Evolutionary conservation across 2,113 vertebrate genomes (phyloP), one percentile per base, ranked within the genome.

Genomic region (Corvus hawaiiensis): DNA sequence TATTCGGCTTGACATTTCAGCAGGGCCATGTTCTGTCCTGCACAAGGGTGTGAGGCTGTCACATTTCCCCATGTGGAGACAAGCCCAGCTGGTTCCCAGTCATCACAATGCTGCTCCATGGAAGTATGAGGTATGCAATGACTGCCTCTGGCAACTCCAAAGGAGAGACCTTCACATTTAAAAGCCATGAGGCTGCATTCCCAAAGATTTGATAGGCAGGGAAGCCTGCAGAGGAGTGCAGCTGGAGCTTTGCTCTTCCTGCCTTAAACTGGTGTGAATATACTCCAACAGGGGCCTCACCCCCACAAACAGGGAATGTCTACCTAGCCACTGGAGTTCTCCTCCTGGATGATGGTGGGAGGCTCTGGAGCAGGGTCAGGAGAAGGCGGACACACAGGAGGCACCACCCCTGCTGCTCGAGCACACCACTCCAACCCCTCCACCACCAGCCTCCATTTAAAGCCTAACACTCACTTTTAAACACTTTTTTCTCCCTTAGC

Each of bases 311-410:
- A 12, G 7, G 15, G 9, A 87, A 68, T 1, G 8, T 23, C 62
- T 39, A 11, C 64, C 19, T 35, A 52, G 41, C 12, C 86, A 56
- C 24, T 3, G 5, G 41, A 35, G 37, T 5, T 61, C 30, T 79
- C 19, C 63, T 77, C 61, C 68, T n/a, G 66, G 64, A 5, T 3
- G 13, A 37, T 9, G 78, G 46, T 66, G 56, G 41, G 32, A 76
- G 61, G 80, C 27, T 80, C 30, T 35, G 64, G 63, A 86, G 44
- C 0, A 0, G 35, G 35, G 16, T 51, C 1, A 0, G 6, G 23
- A 56, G 37, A 49, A 44, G 46, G 55, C 51, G 75, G 51, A 35
- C 20, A 0, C 4, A 26, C 0, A 0, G 46, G 18, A 68, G 20
- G 64, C 41, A 69, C 16, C 0, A 0, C 9, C 28, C 17, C 37